Percentiles rank a stretch among this genome's conserved stretches.
Evolutionary conservation across 1,140 invertebrate species (phyloP).

Genomic region (Eurosta solidaginis): DNA sequence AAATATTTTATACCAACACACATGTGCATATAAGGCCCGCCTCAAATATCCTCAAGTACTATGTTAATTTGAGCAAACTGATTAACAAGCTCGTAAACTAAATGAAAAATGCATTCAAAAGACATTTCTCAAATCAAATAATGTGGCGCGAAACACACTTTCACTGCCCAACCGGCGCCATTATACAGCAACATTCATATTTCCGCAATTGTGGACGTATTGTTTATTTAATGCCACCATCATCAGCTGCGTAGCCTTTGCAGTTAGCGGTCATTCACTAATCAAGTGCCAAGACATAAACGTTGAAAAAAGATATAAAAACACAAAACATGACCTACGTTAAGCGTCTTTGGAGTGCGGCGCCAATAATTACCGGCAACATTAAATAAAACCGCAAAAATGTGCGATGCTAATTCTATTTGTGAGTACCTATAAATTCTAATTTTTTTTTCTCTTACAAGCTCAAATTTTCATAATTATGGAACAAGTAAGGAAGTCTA

Average conservation of each 20-base stretch:
- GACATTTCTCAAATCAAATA: background rate
- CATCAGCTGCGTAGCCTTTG: background rate
- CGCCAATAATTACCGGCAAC: background rate
- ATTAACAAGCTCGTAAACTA: background rate
- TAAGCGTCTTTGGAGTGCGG: background rate
- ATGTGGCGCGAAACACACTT: background rate
- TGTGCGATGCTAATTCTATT: too few species aligned
- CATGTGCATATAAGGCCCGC: too few species aligned
- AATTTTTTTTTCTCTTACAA: too few species aligned
- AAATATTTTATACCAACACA: background rate
- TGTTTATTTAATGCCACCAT: too few species aligned
- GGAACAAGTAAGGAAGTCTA: too few species aligned
- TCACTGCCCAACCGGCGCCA: background rate
- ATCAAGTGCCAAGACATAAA: background rate
- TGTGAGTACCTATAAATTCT: too few species aligned
- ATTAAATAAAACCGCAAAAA: too few species aligned
- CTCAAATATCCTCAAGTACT: too few species aligned
- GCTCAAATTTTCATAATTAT: too few species aligned
- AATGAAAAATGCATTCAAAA: background rate
- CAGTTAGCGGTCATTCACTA: background rate
- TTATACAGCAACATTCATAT: background rate
- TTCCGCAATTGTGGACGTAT: background rate
- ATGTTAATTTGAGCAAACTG: background rate
- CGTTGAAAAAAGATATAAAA: background rate
- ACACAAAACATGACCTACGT: conserved; percentile 12